Evolutionary conservation across 2,888 invertebrate species (phyloP).

Genomic region (Stenodema calcarata): DNA sequence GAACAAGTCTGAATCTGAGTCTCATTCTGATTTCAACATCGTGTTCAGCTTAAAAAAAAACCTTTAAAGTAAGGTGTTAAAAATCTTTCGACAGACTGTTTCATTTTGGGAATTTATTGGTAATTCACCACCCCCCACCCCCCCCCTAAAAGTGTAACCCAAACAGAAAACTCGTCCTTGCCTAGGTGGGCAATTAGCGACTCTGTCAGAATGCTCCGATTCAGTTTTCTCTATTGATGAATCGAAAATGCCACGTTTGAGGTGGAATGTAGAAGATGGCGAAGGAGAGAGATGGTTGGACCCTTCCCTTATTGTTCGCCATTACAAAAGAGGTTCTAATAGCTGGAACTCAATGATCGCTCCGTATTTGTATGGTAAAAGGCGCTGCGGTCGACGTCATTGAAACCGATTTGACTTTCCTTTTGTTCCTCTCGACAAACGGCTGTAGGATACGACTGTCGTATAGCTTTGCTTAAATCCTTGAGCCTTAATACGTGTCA

Average conservation of each 20-base stretch:
- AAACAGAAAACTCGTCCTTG: no score
- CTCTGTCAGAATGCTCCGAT: no score
- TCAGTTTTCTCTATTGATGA: background rate
- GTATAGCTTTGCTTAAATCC: constrained; percentile 30
- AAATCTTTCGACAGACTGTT: no score
- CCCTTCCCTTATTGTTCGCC: constrained; percentile 9
- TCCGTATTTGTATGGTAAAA: constrained; percentile 45
- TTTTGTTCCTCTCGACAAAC: constrained; percentile 39
- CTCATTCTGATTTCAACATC: no score
- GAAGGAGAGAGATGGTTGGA: background rate
- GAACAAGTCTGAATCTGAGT: no score
- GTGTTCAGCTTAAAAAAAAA: no score
- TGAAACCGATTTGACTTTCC: constrained; percentile 47
- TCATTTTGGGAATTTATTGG: no score
- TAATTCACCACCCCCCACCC: no score
- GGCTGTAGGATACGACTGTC: constrained; percentile 32
- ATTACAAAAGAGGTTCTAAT: constrained; percentile 38
- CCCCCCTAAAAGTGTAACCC: no score
- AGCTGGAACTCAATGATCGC: constrained; percentile 41
- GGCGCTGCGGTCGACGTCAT: constrained; percentile 45
- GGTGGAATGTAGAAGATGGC: background rate
- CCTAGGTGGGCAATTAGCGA: no score
- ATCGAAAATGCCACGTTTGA: background rate
- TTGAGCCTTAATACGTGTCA: constrained; percentile 42
- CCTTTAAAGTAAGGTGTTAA: no score